A percentile compares a stretch with the other conserved stretches of the same genome.
Conservation (phyloP, 2,113 vertebrate genomes). For the Pristiophorus japonicus region DNA sequence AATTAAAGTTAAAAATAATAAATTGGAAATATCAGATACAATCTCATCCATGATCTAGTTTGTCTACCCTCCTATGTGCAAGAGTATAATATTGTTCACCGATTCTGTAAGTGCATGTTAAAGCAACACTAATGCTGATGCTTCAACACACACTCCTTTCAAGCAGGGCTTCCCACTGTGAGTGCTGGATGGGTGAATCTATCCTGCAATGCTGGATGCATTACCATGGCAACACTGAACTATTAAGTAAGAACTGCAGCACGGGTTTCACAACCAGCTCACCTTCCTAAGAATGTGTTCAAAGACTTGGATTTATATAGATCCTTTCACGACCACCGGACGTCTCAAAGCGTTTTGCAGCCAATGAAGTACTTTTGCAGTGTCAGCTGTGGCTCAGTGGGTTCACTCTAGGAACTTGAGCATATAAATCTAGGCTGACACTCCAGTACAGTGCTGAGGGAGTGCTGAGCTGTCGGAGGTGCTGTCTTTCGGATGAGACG, state of each 20-base stretch:
- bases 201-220: neutral
- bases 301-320: too few relatives aligned
- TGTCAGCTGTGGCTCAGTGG: too few relatives aligned
- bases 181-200: neutral
- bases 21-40: neutral
- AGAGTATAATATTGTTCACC: neutral
- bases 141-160: neutral
- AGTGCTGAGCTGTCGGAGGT: too few relatives aligned
- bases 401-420: too few relatives aligned
- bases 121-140: neutral
- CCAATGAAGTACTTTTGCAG: too few relatives aligned
- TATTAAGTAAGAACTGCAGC: neutral
- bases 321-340: too few relatives aligned
- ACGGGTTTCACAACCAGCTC: neutral
- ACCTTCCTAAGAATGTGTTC: neutral
- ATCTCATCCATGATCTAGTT: neutral
- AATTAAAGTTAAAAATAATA: neutral
- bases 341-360: too few relatives aligned
- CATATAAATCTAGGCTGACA: too few relatives aligned
- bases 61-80: neutral
- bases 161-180: neutral
- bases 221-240: neutral
- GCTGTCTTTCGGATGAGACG: too few relatives aligned
- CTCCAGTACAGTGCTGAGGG: too few relatives aligned
- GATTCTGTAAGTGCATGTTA: too few relatives aligned